These are phyloP conservation scores for Chrysopa pallens DNA, from an alignment of 1,140 invertebrate genomes.

Conservation along the genomic window DNA sequence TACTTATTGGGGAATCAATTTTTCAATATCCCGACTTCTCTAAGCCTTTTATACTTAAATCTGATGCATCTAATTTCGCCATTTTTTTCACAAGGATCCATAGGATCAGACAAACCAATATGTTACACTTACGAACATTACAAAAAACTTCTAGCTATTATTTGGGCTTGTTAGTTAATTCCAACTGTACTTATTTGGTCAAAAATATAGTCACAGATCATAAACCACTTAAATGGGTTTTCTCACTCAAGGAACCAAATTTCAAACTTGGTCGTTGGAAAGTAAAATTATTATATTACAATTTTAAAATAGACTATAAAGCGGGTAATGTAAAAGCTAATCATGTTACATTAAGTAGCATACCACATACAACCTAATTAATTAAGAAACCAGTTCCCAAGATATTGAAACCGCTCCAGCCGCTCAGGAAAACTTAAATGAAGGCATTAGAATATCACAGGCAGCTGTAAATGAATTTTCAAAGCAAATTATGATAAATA, in stretches of 20 bases:
- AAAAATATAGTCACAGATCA: constrained; percentile 22
- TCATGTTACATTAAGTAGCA: too few relatives aligned
- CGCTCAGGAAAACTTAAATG: too few relatives aligned
- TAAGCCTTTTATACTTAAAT: constrained; percentile 18
- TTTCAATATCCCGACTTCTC: constrained; percentile 14
- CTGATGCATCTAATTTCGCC: constrained; percentile 22
- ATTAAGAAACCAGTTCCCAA: too few relatives aligned
- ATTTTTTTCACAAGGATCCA: constrained; percentile 19
- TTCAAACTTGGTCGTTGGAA: constrained; percentile 18
- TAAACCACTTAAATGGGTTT: constrained; percentile 19
- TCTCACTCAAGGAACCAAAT: constrained; percentile 13
- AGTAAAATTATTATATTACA: constrained; percentile 16
- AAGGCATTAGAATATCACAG: too few relatives aligned
- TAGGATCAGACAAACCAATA: constrained; percentile 4
- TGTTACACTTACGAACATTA: constrained; percentile 13
- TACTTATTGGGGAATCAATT: constrained; percentile 9
- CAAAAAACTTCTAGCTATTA: constrained; percentile 8
- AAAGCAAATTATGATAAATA: too few relatives aligned
- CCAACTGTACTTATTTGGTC: constrained; percentile 17
- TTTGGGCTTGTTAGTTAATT: constrained; percentile 8
- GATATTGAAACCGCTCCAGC: too few relatives aligned
- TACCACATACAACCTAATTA: too few relatives aligned
- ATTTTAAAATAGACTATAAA: constrained; percentile 16
- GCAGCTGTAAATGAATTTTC: too few relatives aligned
- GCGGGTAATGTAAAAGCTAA: constrained; percentile 7